Base-by-base conservation (phyloP, 23 tunicate genomes). In the Ciona savignyi region DNA sequence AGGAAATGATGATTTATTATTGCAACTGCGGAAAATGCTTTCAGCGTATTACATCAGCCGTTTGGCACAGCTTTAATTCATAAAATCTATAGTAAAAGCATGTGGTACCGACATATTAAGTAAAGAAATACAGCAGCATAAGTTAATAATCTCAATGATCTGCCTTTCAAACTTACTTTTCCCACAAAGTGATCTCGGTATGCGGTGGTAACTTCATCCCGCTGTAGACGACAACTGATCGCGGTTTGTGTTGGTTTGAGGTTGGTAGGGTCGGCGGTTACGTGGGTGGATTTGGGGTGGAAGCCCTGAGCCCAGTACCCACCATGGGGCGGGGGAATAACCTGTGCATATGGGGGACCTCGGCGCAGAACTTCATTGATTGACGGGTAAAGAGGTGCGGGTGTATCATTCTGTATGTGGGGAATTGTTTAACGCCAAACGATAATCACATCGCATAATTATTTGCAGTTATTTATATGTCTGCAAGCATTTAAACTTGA, bases 251-350 rank as follows among this genome's bases (percentile, higher is more conserved):
- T 67, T 25, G 70, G 73, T 34, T 61, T 31, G 21, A 83, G 67
- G 34, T 42, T 27, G 15, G 66, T 24, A 23, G 75, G 68, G 34
- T 78, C 85, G 4, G 77, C 42, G 68, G 32, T 28, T 1, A 90
- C 51, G 74, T 71, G 67, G 66, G 84, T 85, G 35, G 92, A 88
- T 31, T 85, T 81, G 28, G 90, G 31, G 35, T 84, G 92, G 56
- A 95, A 95, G 25, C 99, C 99, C 33, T 85, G 96, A 25, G 84
- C 87, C 99, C 99, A 95, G 82, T 88, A 95, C n/a, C 95, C 99
- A 25, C 95, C 95, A 29, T 84, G 84, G 3, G 84, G 84, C 1
- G 99, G 95, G 60, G 96, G 92, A 65, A 95, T 95, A 22, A 90
- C 87, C 77, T 95, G 99, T 49, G 99, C 98, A 63, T 83, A 95